Base-by-base conservation (phyloP, 2,113 vertebrate genomes). In the Paedocypris sp. region DNA sequence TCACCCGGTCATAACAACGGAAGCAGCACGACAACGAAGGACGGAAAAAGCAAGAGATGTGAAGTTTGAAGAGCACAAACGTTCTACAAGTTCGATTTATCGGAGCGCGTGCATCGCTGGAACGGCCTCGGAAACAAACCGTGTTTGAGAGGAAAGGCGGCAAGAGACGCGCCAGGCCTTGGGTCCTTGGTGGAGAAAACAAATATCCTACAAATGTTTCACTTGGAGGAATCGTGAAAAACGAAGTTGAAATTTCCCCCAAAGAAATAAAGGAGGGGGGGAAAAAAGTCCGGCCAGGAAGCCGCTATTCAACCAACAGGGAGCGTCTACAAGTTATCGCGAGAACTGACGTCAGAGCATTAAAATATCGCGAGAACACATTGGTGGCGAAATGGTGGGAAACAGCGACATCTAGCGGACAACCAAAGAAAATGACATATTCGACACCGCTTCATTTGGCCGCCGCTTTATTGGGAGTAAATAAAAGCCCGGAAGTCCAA, bases 201-300 rank as follows among this genome's bases (percentile, higher is more conserved):
- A 31, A 36, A 10, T 6, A 18, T 20, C 26, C 25, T 1, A 18
- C 38, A 33, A 18, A 11, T 28, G 41, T 42, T 39, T 41, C 9
- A 26, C n/a, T 11, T 3, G 5, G n/a, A 28, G 10, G 11, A 56
- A 18, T 12, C 51, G 35, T 29, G 16, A 57, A 57, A 57, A 43
- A 15, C 31, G 9, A 7, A 43, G 53, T 43, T 57, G 39, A 57
- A 57, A 57, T 43, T 31, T 43, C 53, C 53, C 53, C 4, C 26
- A 57, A n/a, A 43, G 25, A 32, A 57, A 43, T 31, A 43, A n/a
- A 38, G 13, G 32, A 12, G 4, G 38, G 23, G 16, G 19, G 36
- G 3, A 7, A 41, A 35, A 38, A 51, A 60, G 60, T 72, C 62
- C 73, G 61, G 45, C 64, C 72, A 72, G 72, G 71, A 77, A 74